Evolutionary conservation across 2,888 invertebrate species (phyloP), one percentile per base, ranked within the genome.

Genomic region (Laspeyria flexula): DNA sequence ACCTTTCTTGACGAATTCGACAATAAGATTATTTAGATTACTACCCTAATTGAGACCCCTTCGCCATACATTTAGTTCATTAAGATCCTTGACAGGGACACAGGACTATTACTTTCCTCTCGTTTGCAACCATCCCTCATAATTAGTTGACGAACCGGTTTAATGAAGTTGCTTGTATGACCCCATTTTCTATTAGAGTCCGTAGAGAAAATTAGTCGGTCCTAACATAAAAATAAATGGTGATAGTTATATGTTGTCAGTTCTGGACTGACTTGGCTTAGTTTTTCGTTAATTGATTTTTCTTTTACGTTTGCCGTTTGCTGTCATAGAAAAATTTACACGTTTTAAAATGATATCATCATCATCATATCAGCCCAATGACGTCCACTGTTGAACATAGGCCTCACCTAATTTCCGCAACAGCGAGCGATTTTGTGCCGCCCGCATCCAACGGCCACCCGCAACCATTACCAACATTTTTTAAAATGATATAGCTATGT

Each of bases 61-160:
- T 60, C 50, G 54, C 58, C 56, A 46, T 51, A 65, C 56, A 72
- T 71, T 74, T 64, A 64, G 60, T 74, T 70, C 67, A 67, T 74
- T 74, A 73, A 50, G 60, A 58, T 49, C 58, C 47, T 53, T 42
- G 35, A 48, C 43, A 31, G 54, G 54, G 54, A 57, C 55, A 58
- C 53, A 60, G 46, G 50, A 59, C 68, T 71, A 70, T 71, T 73
- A 76, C 72, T 75, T 70, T 69, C 62, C 55, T 60, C 70, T 65
- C 67, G 65, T 69, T 73, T 71, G 66, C 68, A 69, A 60, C 66
- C 65, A 69, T 71, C 78, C 75, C 61, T 73, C 59, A 69, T 79
- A 77, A 80, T 79, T 78, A 73, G 71, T 75, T 73, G 67, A 71
- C 46, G 46, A 50, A 50, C 43, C 47, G 41, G 35, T 45, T 44